phyloP scores from a whole-genome alignment of 2,113 vertebrate species.

The Arizona elegans region DNA sequence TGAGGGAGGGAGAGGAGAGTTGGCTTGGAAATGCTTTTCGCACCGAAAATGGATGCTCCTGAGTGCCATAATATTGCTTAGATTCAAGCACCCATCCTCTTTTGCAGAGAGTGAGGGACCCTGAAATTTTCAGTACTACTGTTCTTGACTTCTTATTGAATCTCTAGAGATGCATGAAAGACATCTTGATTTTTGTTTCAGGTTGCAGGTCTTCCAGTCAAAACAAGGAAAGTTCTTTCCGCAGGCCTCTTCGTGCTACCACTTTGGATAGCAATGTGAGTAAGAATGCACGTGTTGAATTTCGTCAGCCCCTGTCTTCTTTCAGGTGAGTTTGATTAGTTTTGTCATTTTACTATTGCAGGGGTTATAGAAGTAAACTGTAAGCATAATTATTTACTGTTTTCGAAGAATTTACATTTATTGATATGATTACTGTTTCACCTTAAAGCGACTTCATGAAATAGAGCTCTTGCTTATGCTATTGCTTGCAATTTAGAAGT shows the following conservation, averaged over 20 bases:
- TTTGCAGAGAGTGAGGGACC: no score
- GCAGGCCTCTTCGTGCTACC: constrained; percentile 85
- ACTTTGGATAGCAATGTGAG: constrained; percentile 88
- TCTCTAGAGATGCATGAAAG: constrained; percentile 47
- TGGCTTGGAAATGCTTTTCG: no score
- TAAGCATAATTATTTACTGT: neutral
- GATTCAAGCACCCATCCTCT: no score
- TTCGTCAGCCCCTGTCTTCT: constrained; percentile 82
- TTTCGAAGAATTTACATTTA: neutral
- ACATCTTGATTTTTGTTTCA: constrained; percentile 60
- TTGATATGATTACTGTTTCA: neutral
- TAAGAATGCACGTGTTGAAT: constrained; percentile 79
- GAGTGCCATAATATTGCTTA: no score
- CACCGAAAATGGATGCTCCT: no score
- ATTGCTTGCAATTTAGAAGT: neutral
- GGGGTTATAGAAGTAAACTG: neutral
- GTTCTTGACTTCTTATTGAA: constrained; percentile 15
- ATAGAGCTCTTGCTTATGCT: neutral
- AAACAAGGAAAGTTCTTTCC: constrained; percentile 81
- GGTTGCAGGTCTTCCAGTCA: constrained; percentile 69
- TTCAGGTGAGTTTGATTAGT: constrained; percentile 75
- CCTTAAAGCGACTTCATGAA: neutral
- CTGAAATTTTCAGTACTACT: neutral
- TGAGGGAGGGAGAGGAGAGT: no score
- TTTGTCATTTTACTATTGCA: neutral